Evolutionary conservation across 2,888 invertebrate species (phyloP).

Genomic region (Lithophane ornitopus): DNA sequence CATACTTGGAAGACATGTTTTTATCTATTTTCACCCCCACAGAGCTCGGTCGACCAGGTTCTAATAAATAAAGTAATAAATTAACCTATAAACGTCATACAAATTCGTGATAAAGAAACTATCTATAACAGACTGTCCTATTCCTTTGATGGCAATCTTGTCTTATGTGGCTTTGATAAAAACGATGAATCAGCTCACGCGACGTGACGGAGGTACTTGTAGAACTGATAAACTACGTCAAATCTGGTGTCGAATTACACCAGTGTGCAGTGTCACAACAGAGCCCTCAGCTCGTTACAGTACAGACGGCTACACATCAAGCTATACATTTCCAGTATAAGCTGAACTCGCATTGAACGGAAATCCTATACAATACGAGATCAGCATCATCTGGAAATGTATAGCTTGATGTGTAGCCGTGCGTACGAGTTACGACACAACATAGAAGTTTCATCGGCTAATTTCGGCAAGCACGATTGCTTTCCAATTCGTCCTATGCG

Average conservation of each 20-base stretch:
- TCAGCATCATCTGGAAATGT: too few relatives aligned
- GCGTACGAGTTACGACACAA: neutral
- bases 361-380: too few relatives aligned
- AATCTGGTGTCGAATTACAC: conserved; percentile 5
- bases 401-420: too few relatives aligned
- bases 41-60: neutral
- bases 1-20: too few relatives aligned
- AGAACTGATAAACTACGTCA: conserved; percentile 1
- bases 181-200: conserved; percentile 24
- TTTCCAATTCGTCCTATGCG: neutral
- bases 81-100: neutral
- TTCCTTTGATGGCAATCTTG: neutral
- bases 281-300: neutral
- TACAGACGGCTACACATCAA: too few relatives aligned
- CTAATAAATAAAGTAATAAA: neutral
- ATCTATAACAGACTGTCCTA: neutral
- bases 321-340: too few relatives aligned
- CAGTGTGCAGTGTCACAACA: neutral
- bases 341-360: too few relatives aligned
- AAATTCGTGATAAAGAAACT: conserved; percentile 7
- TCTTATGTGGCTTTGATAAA: conserved; percentile 15
- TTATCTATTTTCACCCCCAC: too few relatives aligned
- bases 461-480: neutral
- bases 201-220: neutral
- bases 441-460: neutral